Base-by-base conservation (phyloP, 2,888 invertebrate species). In the Gymnocheta viridis region DNA sequence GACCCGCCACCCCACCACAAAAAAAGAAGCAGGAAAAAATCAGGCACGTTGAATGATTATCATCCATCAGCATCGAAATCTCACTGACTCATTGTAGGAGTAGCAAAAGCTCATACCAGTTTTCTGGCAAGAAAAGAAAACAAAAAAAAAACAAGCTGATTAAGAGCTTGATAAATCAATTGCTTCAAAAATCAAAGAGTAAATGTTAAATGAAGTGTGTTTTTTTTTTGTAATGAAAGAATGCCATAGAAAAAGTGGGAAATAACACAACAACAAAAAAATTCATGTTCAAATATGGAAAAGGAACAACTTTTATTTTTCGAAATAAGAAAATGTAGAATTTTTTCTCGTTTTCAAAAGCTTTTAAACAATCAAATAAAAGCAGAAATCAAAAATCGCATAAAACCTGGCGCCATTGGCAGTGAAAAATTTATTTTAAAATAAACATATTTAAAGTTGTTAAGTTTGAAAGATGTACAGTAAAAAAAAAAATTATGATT, bases 121-220 rank as follows among this genome's bases (percentile, higher is more conserved):
- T 27, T 51, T 54, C 14, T 27, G 12, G 12, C n/a, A n/a, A n/a
- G 54, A 56, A 35, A 0, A 29, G 9, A 1, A n/a, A 38, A n/a
- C n/a, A 6, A 41, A 58, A 19, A 14, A 56, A 64, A 41, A 64
- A 47, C 44, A 67, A 72, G 66, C 79, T 83, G 83, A 79, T 83
- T 76, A 76, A 49, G 49, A 72, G 76, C 76, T n/a, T 81, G 77
- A 84, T 84, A 84, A 84, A 84, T 84, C 72, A 73, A 81, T 60
- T 76, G 69, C 62, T 70, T 67, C 56, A 74, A 27, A 64, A 79
- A 83, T 83, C 83, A 83, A 81, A 84, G 80, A 84, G 49, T 77
- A 60, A 60, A 77, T 67, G 62, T 77, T 84, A 84, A 84, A 84
- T 81, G 84, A 84, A 81, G 84, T 81, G 77, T 84, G 27, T 67